Evolutionary conservation across 2,888 invertebrate species (phyloP).

Genomic region (Morpho deidamia): DNA sequence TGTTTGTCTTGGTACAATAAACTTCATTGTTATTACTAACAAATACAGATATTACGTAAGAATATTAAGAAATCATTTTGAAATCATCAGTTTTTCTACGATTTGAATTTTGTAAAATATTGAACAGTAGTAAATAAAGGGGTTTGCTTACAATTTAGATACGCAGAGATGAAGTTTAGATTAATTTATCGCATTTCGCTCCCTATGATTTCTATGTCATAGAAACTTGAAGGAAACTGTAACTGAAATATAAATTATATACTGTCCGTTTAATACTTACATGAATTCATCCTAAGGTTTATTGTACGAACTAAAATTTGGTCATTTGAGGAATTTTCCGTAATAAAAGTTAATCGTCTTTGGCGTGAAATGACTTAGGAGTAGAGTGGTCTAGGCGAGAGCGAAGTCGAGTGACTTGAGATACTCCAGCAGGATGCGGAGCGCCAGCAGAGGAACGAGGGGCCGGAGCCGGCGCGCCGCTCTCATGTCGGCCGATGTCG

Average conservation of each 20-base stretch:
- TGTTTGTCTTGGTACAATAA: no score
- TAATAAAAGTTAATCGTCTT: constrained; percentile 39
- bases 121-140: no score
- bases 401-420: constrained; percentile 58
- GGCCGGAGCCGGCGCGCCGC: constrained; percentile 44
- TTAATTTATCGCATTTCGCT: no score
- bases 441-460: constrained; percentile 55
- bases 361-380: constrained; percentile 13
- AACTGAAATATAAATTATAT: not conserved
- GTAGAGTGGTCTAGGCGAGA: constrained; percentile 27
- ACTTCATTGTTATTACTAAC: no score
- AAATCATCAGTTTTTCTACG: no score
- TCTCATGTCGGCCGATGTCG: constrained; percentile 34
- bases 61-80: no score
- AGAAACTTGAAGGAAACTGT: no score
- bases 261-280: constrained; percentile 43
- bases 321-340: constrained; percentile 32
- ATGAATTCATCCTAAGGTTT: constrained; percentile 42
- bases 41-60: no score
- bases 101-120: no score
- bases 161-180: no score
- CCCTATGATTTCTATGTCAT: no score
- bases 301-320: constrained; percentile 38
- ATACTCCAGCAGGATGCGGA: constrained; percentile 61
- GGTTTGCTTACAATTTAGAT: no score